A percentile compares a stretch with the other conserved stretches of the same genome.
phyloP scores from a whole-genome alignment of 2,888 invertebrate genomes.

The Pollenia labialis region DNA sequence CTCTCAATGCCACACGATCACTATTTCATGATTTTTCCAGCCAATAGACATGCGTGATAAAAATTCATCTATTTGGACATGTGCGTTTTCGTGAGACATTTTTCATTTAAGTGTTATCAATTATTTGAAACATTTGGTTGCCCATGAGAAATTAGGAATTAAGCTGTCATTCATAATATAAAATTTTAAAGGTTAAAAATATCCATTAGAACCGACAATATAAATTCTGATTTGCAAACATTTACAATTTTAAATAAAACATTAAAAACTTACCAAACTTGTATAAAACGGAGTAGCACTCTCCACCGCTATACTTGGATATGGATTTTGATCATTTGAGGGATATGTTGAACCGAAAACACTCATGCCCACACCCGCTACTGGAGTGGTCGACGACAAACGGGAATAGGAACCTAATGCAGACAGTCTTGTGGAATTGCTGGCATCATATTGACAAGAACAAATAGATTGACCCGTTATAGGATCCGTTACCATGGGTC shows the following conservation, averaged over 20 bases:
- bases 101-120: slow-evolving; percentile 62
- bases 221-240: neutral
- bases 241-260: neutral
- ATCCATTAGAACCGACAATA: no score
- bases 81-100: slow-evolving; percentile 54
- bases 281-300: slow-evolving; percentile 96
- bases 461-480: slow-evolving; percentile 96
- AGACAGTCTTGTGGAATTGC: slow-evolving; percentile 62
- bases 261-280: slow-evolving; percentile 91
- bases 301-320: slow-evolving; percentile 95
- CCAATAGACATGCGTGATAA: slow-evolving; percentile 43
- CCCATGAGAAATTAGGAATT: slow-evolving; percentile 61
- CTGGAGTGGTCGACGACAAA: slow-evolving; percentile 82
- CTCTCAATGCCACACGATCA: slow-evolving; percentile 9
- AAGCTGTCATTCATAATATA: slow-evolving; percentile 41
- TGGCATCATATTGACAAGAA: slow-evolving; percentile 96
- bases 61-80: slow-evolving; percentile 49
- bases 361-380: slow-evolving; percentile 87
- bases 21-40: slow-evolving; percentile 6
- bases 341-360: slow-evolving; percentile 95
- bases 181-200: neutral
- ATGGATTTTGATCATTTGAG: slow-evolving; percentile 95
- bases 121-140: slow-evolving; percentile 57
- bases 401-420: slow-evolving; percentile 69
- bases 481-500: slow-evolving; percentile 96